Base-by-base conservation (phyloP, 1,140 invertebrate genomes). In the Cotesia vestalis region DNA sequence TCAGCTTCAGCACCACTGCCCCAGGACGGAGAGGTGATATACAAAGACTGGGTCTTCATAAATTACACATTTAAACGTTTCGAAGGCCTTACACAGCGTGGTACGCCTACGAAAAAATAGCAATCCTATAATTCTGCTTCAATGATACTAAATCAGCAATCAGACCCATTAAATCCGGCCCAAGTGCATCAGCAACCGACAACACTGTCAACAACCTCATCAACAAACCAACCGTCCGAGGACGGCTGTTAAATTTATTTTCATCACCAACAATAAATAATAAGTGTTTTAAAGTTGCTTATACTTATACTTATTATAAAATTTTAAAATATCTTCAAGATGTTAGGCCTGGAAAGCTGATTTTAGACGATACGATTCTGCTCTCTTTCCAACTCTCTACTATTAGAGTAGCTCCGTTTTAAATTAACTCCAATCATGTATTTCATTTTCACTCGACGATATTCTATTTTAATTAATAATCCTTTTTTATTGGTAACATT, bases 51-150 rank as follows among this genome's bases (percentile, higher is more conserved):
- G 97, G 97, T 99, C 64, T 99, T 99, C 87, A 98, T 99, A 80
- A 99, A 99, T 88, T 99, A 99, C 86, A 99, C 98, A 72, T 99
- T 98, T 89, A 98, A 99, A 86, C 90, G 98, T 75, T 99, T 99
- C 85, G 97, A 99, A 87, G 97, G 96, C 59, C 89, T 98, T 46
- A 98, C 96, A 17, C 95, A 96, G 82, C 89, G 94, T 75, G 94
- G 94, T 64, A 93, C 92, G 61, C 92, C 92, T 60, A 92, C 89
- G 77, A 93, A 93, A 86, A 93, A 94, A 88, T 93, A 90, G 84
- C 84, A 84, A 85, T 80, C 78, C 79, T 77, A 78, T 57, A 79
- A 68, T 72, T 74, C 77, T 74, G 76, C 78, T 73, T 77, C 77
- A 73, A 75, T 78, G 60, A 68, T 68, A 55, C 75, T 71, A 35